These are phyloP conservation scores for Hephaestus fuliginosus DNA, from an alignment of 2,797 vertebrate genomes.

Conservation along the genomic window DNA sequence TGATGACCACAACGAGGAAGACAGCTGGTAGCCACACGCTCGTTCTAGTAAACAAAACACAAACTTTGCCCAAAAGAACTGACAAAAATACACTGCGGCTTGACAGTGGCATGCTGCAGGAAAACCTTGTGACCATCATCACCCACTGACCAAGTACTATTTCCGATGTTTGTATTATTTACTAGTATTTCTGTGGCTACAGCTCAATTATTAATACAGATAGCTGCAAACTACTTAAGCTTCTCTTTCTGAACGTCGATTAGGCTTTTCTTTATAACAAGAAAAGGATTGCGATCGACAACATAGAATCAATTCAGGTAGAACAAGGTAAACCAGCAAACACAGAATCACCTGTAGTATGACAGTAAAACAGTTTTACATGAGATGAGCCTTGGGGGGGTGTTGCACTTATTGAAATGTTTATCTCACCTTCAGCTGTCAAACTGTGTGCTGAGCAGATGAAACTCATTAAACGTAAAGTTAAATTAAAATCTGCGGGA, in stretches of 20 bases:
- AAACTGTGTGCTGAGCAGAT: no score
- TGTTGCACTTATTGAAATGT: no score
- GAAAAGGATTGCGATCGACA: neutral
- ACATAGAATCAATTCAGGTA: neutral
- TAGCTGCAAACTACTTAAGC: neutral
- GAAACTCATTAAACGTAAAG: no score
- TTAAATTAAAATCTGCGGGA: no score
- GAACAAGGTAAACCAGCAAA: no score
- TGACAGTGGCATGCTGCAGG: no score
- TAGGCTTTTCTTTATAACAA: neutral
- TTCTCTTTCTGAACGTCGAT: neutral
- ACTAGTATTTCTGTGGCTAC: neutral
- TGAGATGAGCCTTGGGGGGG: no score
- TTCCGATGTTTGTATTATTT: neutral
- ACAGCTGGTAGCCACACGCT: neutral
- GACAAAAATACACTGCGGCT: neutral
- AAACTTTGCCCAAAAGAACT: neutral
- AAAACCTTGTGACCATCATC: conserved; percentile 3
- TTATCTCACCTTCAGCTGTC: no score
- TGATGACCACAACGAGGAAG: neutral
- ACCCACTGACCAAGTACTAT: neutral
- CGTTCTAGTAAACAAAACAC: neutral
- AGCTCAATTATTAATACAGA: neutral
- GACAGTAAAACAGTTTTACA: no score
- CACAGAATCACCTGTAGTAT: no score